A percentile compares a stretch with the other conserved stretches of the same genome.
These are phyloP conservation scores for Vultur gryphus DNA, from an alignment of 2,797 vertebrate species.

Conservation along the genomic window DNA sequence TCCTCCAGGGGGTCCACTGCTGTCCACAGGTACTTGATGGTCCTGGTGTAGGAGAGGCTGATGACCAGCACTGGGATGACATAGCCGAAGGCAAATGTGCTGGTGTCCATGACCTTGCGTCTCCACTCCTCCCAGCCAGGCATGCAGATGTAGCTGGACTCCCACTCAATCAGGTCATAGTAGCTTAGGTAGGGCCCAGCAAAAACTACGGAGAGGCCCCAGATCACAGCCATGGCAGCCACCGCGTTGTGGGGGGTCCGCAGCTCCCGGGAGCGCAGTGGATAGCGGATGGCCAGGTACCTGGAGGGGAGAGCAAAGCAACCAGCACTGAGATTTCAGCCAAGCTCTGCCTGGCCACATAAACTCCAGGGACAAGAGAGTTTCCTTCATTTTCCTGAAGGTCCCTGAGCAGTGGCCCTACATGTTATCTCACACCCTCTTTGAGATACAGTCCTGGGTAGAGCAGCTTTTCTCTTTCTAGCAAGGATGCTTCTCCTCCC, in stretches of 20 bases:
- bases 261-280: constrained; percentile 83
- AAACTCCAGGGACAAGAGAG: neutral
- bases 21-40: constrained; percentile 90
- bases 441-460: neutral
- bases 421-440: neutral
- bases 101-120: constrained; percentile 85
- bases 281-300: constrained; percentile 88
- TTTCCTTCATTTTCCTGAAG: neutral
- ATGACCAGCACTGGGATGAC: constrained; percentile 85
- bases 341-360: neutral
- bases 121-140: constrained; percentile 85
- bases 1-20: constrained; percentile 85
- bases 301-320: constrained; percentile 51
- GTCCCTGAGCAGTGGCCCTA: neutral
- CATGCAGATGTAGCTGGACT: constrained; percentile 84
- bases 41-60: constrained; percentile 86
- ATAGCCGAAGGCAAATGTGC: constrained; percentile 86
- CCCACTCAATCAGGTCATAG: constrained; percentile 84
- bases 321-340: neutral
- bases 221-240: constrained; percentile 85
- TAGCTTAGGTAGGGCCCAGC: constrained; percentile 88
- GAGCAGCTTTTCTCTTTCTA: neutral
- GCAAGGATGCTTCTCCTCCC: neutral
- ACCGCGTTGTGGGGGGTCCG: constrained; percentile 83
- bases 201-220: constrained; percentile 85